Conservation (phyloP, 2,888 invertebrate genomes). For the Panopea generosa region DNA sequence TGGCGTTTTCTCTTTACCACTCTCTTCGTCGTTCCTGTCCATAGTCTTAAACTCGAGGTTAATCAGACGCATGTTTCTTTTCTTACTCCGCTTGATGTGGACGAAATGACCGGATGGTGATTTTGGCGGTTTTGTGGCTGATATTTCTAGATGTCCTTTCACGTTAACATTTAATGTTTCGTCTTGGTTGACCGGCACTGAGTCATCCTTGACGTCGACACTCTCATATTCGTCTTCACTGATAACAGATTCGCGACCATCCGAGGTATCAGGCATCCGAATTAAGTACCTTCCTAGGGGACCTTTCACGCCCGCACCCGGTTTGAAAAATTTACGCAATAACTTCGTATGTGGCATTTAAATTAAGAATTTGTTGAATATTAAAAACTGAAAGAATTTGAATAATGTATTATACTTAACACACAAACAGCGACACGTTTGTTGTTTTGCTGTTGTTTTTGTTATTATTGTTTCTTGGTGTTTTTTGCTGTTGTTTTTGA, state of each 20-base stretch:
- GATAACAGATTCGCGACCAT: constrained; percentile 8
- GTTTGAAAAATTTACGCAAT: constrained; percentile 26
- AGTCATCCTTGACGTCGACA: constrained; percentile 12
- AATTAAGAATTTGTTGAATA: too few species aligned
- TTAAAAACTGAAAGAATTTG: too few species aligned
- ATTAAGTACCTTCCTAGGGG: constrained; percentile 47
- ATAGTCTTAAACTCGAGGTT: constrained; percentile 52
- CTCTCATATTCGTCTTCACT: constrained; percentile 10
- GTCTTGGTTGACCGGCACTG: neutral
- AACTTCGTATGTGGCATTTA: constrained; percentile 48
- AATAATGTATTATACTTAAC: too few species aligned
- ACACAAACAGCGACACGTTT: too few species aligned
- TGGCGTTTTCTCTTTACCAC: constrained; percentile 20
- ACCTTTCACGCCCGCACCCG: constrained; percentile 44
- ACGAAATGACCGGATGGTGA: constrained; percentile 32
- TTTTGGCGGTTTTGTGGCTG: constrained; percentile 19
- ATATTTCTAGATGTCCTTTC: constrained; percentile 18
- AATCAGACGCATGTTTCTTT: constrained; percentile 37
- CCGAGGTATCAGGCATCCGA: constrained; percentile 7
- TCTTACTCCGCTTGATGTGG: constrained; percentile 20
- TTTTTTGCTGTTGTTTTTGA: too few species aligned
- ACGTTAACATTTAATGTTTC: neutral
- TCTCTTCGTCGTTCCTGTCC: constrained; percentile 29
- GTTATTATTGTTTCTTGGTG: too few species aligned
- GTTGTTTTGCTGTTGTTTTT: too few species aligned